These are phyloP conservation scores for Terebella lapidaria DNA, from an alignment of 2,888 invertebrate genomes.

Conservation along the genomic window DNA sequence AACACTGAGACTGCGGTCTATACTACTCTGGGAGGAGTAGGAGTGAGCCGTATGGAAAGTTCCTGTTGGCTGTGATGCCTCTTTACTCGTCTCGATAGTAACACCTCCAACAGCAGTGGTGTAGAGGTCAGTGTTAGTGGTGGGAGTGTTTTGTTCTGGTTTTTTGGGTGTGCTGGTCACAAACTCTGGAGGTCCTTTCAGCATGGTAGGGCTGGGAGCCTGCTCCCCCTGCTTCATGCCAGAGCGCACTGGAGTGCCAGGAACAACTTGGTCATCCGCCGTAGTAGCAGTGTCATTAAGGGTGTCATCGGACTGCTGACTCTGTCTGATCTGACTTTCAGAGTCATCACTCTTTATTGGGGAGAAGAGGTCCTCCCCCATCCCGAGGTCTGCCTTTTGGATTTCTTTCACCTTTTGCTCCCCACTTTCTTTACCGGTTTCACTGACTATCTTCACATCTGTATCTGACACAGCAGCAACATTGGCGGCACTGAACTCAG, in stretches of 20 bases:
- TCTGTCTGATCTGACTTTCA: not conserved
- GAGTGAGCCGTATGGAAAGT: constrained; percentile 11
- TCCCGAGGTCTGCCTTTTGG: not conserved
- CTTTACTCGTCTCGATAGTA: not conserved
- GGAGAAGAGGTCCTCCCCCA: not conserved
- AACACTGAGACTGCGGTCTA: not conserved
- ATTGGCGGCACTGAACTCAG: constrained; percentile 15
- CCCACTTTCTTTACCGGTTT: not conserved
- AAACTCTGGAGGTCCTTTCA: not conserved
- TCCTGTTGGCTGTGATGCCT: not conserved
- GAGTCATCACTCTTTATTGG: not conserved
- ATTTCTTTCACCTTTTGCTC: not conserved
- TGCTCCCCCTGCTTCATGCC: not conserved
- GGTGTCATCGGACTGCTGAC: not conserved
- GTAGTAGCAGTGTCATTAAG: not conserved
- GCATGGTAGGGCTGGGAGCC: not conserved
- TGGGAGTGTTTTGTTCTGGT: too few species aligned
- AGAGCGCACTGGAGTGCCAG: not conserved
- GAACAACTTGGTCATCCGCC: not conserved
- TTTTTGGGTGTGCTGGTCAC: constrained; percentile 15
- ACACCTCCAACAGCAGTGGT: not conserved
- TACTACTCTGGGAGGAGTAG: constrained; percentile 6
- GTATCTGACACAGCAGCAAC: not conserved
- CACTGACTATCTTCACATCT: too few species aligned
- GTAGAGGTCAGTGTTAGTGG: too few species aligned